These are phyloP conservation scores for Arrhopalites spinosus DNA, from an alignment of 2,888 invertebrate genomes.

Conservation along the genomic window DNA sequence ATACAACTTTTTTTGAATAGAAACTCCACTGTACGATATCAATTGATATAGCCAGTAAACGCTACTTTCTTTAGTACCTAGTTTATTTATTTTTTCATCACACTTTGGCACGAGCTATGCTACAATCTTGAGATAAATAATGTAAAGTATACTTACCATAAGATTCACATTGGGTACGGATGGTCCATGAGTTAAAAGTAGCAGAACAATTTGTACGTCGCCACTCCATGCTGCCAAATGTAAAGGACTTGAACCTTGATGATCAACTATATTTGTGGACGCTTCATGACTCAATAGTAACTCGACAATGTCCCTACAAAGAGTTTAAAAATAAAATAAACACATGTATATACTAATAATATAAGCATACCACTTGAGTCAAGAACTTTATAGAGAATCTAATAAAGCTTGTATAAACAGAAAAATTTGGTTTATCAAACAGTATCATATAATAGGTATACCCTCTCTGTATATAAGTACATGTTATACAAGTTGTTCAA, in stretches of 20 bases:
- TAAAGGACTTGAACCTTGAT: slow-evolving; percentile 87
- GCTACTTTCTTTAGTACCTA: no score
- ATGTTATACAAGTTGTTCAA: no score
- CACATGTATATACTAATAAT: no score
- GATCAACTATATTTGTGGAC: slow-evolving; percentile 84
- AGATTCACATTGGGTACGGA: slow-evolving; percentile 84
- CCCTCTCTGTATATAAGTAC: no score
- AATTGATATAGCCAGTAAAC: no score
- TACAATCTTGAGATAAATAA: background rate
- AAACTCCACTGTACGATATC: no score
- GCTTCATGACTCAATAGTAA: slow-evolving; percentile 83
- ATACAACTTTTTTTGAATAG: no score
- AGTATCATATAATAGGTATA: no score
- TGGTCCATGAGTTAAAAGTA: slow-evolving; percentile 80
- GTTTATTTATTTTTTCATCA: background rate
- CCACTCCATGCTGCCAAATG: slow-evolving; percentile 96
- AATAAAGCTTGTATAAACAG: no score
- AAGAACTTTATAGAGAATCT: no score
- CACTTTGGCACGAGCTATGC: background rate
- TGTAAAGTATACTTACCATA: slow-evolving; percentile 66
- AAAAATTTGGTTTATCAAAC: no score
- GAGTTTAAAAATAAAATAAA: background rate
- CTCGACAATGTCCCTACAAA: slow-evolving; percentile 78
- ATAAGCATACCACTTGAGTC: no score
- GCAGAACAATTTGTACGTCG: slow-evolving; percentile 81